Evolutionary conservation across 2,888 invertebrate genomes (phyloP), one percentile per base, ranked within the genome.

Genomic region (Rhagonycha lutea): DNA sequence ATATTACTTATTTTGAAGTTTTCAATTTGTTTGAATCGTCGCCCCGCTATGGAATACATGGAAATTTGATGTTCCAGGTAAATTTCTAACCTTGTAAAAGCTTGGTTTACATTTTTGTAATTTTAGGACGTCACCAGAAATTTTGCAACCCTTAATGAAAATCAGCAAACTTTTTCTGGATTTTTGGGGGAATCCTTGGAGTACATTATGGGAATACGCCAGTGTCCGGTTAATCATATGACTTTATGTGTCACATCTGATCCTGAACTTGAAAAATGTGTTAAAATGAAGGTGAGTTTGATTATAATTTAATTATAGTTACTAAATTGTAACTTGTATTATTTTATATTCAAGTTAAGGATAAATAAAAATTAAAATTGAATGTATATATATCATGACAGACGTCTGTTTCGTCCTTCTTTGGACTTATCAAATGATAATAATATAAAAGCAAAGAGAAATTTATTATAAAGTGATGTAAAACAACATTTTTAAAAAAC

Each of bases 191-290:
- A 90, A 75, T 90, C 93, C 0, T 89, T 94, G 80, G 90, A 92
- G 60, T 90, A 92, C 0, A 94, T 97, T 78, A 88, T 93, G 76
- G 93, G 92, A 1, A 91, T 97, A 1, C 90, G 95, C 70, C 91
- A 93, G 77, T 98, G 98, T 85, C 96, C 98, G 0, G 93, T 98
- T 8, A 90, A 92, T 67, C 89, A 92, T n/a, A 96, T 97, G 89
- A 93, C 93, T 0, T 87, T 98, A 18, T 98, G 98, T 85, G 95
- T 98, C 23, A 96, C 97, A 0, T 98, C 98, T 0, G 94, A 95
- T 74, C 91, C 93, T 0, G 98, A 98, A 87, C 91, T 95, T 89
- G 93, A 94, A 73, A 98, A 98, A 88, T 98, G 98, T 86, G 89
- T 95, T 63, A 95, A 95, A 88, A 97, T 97, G 97, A 93, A 91